A percentile compares a stretch with the other conserved stretches of the same genome.
phyloP scores from a whole-genome alignment of 2,113 vertebrate genomes.

The Platanista minor region DNA sequence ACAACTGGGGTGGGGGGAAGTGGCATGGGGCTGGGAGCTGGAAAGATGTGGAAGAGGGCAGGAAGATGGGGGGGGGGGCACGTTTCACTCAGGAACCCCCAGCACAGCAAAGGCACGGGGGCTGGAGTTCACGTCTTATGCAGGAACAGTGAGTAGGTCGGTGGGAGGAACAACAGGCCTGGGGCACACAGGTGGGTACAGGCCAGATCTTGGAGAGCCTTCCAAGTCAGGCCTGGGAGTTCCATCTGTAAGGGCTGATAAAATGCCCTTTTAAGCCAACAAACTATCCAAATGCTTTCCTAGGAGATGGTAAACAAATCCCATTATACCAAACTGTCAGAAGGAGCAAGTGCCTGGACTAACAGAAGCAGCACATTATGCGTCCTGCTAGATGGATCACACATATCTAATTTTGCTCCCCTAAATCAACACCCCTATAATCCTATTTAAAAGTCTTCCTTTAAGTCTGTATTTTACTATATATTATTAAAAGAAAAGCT shows the following conservation, averaged over 20 bases:
- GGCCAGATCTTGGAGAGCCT: background rate
- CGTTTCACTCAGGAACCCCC: background rate
- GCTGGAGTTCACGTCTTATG: background rate
- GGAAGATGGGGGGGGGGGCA: background rate
- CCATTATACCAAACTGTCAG: background rate
- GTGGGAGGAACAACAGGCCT: background rate
- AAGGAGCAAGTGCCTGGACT: background rate
- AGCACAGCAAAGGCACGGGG: background rate
- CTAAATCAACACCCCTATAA: background rate
- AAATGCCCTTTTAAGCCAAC: background rate
- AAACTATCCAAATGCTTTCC: background rate
- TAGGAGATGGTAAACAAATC: background rate
- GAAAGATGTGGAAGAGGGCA: rapidly evolving
- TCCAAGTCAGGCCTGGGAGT: background rate
- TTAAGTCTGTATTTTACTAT: background rate
- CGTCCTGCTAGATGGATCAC: background rate
- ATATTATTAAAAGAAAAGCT: background rate
- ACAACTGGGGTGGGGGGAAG: background rate
- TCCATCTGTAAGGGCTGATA: background rate
- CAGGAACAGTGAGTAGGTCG: background rate
- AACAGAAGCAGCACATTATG: background rate
- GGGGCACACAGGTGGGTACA: background rate
- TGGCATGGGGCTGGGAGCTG: background rate
- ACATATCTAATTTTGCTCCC: background rate
- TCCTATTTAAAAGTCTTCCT: background rate